phyloP scores from a whole-genome alignment of 2,888 invertebrate species.

The Amaurobius ferox region DNA sequence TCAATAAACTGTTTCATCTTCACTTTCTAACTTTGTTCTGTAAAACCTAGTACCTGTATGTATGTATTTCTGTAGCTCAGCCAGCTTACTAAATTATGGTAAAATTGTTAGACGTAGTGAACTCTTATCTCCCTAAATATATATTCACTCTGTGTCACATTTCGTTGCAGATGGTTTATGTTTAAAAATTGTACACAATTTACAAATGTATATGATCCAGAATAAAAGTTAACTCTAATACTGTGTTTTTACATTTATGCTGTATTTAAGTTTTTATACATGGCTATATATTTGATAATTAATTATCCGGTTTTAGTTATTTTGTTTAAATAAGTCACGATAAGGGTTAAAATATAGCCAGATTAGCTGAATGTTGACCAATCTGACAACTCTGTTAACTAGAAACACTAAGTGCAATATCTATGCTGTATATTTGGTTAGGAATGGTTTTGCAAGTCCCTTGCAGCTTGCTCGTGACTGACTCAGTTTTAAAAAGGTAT shows the following conservation, averaged over 20 bases:
- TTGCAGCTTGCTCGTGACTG: no score
- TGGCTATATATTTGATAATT: no score
- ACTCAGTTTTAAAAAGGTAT: no score
- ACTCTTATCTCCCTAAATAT: background rate
- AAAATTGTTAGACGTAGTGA: background rate
- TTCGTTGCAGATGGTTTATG: background rate
- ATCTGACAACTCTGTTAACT: no score
- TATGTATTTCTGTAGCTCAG: background rate
- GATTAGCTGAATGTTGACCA: no score
- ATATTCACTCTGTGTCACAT: background rate
- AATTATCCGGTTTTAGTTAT: no score
- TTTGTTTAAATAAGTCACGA: no score
- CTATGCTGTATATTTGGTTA: no score
- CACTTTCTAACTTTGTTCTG: background rate
- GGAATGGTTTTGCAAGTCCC: no score
- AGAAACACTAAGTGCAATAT: no score
- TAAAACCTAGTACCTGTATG: background rate
- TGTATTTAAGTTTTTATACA: no score
- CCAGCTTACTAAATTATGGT: background rate
- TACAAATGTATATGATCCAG: background rate
- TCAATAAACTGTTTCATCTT: background rate
- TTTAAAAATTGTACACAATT: background rate
- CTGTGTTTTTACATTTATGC: background rate
- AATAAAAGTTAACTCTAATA: background rate
- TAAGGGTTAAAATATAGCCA: no score